A percentile compares a stretch with the other conserved stretches of the same genome.
Conservation (phyloP, 1,140 invertebrate species). For the Macrostomum lignano region DNA sequence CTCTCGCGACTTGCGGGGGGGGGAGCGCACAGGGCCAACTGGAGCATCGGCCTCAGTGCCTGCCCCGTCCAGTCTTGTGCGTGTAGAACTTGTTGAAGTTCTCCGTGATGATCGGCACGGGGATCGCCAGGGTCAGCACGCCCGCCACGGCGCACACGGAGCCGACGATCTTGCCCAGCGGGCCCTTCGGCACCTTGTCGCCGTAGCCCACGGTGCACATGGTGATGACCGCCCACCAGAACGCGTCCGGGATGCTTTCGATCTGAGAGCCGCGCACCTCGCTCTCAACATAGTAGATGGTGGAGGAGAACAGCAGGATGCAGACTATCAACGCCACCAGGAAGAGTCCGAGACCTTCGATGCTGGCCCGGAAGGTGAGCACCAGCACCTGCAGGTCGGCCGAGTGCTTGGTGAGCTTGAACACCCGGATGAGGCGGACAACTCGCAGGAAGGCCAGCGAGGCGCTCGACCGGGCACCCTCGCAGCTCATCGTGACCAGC, state of each 20-base stretch:
- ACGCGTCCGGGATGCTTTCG: slow-evolving; percentile 3
- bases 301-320: slow-evolving; percentile 4
- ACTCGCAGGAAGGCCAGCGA: slow-evolving; percentile 83
- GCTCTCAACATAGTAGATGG: slow-evolving; percentile 3
- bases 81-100: slow-evolving; percentile 5
- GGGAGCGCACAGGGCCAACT: too few relatives aligned
- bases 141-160: slow-evolving; percentile 1
- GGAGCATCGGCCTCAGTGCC: too few relatives aligned
- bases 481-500: slow-evolving; percentile 49
- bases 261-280: slow-evolving; percentile 2
- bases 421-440: slow-evolving; percentile 51
- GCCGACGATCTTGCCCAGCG: slow-evolving; percentile 3
- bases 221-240: slow-evolving; percentile 5
- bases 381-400: slow-evolving; percentile 87
- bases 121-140: slow-evolving; percentile 2
- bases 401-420: slow-evolving; percentile 35
- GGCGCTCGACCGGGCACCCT: slow-evolving; percentile 61
- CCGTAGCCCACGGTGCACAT: slow-evolving; percentile 4
- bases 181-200: slow-evolving; percentile 1
- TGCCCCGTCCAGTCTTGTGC: background rate
- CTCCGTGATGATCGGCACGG: background rate
- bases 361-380: slow-evolving; percentile 20
- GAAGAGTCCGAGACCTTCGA: slow-evolving; percentile 22
- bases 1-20: too few relatives aligned
- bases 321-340: slow-evolving; percentile 22